Conservation (phyloP, 92 coral and sea anemone genomes). For the Muricea muricata region DNA sequence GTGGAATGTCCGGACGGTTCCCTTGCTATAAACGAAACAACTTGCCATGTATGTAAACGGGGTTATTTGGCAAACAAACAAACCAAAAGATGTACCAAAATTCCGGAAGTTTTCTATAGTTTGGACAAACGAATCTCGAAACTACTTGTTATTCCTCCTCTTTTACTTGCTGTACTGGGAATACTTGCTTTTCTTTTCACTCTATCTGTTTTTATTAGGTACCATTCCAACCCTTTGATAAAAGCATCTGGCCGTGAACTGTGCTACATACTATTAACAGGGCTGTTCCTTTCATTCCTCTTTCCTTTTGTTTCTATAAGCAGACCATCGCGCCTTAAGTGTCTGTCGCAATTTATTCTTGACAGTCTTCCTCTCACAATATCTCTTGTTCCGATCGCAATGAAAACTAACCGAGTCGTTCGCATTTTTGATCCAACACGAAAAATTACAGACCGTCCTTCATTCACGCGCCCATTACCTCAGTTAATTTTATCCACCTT, state of each 20-base stretch:
- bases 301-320: neutral
- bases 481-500: neutral
- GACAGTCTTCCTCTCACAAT: slow-evolving; percentile 35
- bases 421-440: slow-evolving; percentile 23
- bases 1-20: slow-evolving; percentile 8
- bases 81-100: slow-evolving; percentile 65
- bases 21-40: slow-evolving; percentile 30
- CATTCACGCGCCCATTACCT: neutral
- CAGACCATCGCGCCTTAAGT: neutral
- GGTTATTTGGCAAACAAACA: slow-evolving; percentile 70
- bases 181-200: slow-evolving; percentile 48
- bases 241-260: slow-evolving; percentile 35
- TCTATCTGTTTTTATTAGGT: neutral
- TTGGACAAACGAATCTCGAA: slow-evolving; percentile 12
- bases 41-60: slow-evolving; percentile 67
- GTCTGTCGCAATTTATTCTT: slow-evolving; percentile 20
- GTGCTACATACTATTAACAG: slow-evolving; percentile 9
- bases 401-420: slow-evolving; percentile 22
- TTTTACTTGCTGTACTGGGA: slow-evolving; percentile 63
- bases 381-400: slow-evolving; percentile 4
- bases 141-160: slow-evolving; percentile 31
- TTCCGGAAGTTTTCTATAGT: slow-evolving; percentile 49
- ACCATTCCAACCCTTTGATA: neutral
- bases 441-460: neutral
- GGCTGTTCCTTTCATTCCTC: slow-evolving; percentile 11